Conservation (phyloP, 2,113 vertebrate genomes). For the Pseudorhombus dupliciocellatus region DNA sequence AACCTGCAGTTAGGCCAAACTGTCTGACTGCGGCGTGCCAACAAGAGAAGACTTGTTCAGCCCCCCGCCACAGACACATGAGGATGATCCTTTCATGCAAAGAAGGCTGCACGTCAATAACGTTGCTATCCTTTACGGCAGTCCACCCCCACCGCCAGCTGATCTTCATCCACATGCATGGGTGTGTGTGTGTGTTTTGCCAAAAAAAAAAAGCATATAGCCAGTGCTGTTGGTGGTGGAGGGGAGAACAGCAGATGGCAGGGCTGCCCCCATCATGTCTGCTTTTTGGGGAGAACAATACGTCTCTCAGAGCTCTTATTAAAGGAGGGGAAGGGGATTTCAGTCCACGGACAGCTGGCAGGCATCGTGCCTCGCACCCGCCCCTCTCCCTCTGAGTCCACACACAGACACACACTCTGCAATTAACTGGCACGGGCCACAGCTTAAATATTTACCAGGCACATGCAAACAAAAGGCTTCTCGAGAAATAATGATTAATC, state of each 20-base stretch:
- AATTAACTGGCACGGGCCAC: conserved; percentile 79
- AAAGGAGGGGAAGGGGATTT: conserved; percentile 76
- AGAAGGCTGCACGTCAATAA: conserved; percentile 40
- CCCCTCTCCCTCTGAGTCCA: conserved; percentile 60
- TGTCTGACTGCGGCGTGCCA: not conserved
- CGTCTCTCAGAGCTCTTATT: conserved; percentile 78
- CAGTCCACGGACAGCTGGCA: conserved; percentile 81
- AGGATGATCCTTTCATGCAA: conserved; percentile 45
- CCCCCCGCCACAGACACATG: conserved; percentile 23
- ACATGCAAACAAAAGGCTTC: conserved; percentile 68
- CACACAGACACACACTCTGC: conserved; percentile 64
- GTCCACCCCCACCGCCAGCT: conserved; percentile 69
- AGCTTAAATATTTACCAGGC: conserved; percentile 81
- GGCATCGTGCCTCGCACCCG: conserved; percentile 76
- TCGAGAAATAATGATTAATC: conserved; percentile 55
- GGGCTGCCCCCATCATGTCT: conserved; percentile 78
- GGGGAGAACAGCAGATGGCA: conserved; percentile 82
- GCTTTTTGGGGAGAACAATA: conserved; percentile 83
- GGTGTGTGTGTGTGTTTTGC: conserved; percentile 25
- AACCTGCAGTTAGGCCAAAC: conserved; percentile 15
- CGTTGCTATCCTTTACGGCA: conserved; percentile 13
- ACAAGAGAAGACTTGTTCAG: conserved; percentile 60
- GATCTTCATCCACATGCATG: conserved; percentile 56
- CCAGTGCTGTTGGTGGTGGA: conserved; percentile 32
- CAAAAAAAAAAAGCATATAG: conserved; percentile 36